Base-by-base conservation (phyloP, 2,888 invertebrate genomes). In the Ophion slaviceki region DNA sequence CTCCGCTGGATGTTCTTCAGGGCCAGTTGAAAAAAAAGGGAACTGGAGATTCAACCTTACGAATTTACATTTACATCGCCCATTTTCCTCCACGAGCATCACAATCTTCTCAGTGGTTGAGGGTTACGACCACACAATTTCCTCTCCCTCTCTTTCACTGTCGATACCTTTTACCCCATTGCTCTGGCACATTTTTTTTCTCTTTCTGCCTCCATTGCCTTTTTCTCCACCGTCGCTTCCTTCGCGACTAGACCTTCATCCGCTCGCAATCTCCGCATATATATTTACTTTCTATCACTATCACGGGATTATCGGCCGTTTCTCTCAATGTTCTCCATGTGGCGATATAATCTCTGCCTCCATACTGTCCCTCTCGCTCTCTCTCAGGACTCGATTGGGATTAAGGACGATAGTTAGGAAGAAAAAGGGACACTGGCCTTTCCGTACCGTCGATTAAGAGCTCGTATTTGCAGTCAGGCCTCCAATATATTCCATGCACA, bases 61-160 rank as follows among this genome's bases (percentile, higher is more conserved):
- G 53, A 77, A 84, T 84, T 80, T 80, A 77, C 84, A 84, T 80
- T 75, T 76, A 80, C 80, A 84, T 84, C 36, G 77, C 67, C 80
- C 53, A 80, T 57, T 84, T 80, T 77, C 61, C 77, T 32, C 62
- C 72, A 62, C 67, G 40, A 72, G 80, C 72, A 80, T 74, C 59
- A 84, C 80, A 80, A 80, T 84, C 36, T 84, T 80, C 72, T 77
- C 32, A 53, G 62, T 74, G 74, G 62, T 79, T 71, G 36, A 62
- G 28, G 59, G 66, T 80, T 72, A 80, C 71, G 67, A 80, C 76
- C 66, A 47, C 40, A 47, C 40, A 68, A 32, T 53, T 10, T 80
- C 36, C 68, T 45, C 66, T 47, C n/a, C 61, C 62, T 72, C 47
- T 11, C 71, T 45, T 68, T 78, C 28, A 6, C 61, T 67, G 59